Evolutionary conservation across 2,113 vertebrate species (phyloP).

Genomic region (Marmota monax): DNA sequence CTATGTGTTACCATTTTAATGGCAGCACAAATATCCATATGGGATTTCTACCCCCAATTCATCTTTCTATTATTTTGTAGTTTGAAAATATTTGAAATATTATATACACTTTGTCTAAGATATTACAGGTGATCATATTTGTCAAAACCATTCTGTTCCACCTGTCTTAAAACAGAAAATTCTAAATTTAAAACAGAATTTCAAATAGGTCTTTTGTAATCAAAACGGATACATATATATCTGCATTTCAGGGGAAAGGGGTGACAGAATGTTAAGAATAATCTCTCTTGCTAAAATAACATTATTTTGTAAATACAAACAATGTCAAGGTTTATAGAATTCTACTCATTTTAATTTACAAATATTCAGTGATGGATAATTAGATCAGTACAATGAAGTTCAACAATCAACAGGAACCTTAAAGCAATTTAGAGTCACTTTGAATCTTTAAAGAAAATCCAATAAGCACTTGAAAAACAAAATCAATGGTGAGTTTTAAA

Average conservation of each 20-base stretch:
- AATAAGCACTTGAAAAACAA: conserved; percentile 74
- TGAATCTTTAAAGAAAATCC: conserved; percentile 79
- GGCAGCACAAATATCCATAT: background rate
- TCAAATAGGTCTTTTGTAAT: background rate
- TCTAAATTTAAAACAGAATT: background rate
- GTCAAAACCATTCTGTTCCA: background rate
- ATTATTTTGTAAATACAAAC: background rate
- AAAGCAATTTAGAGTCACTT: conserved; percentile 76
- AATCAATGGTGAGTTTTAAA: conserved; percentile 80
- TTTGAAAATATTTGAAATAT: conserved; percentile 5
- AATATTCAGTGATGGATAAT: conserved; percentile 59
- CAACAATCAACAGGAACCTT: conserved; percentile 66
- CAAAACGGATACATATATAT: background rate
- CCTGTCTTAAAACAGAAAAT: background rate
- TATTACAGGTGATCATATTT: background rate
- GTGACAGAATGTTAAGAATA: background rate
- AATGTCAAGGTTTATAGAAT: background rate
- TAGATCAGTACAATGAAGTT: conserved; percentile 69
- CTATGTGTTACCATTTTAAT: background rate
- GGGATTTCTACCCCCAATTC: background rate
- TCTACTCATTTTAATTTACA: background rate
- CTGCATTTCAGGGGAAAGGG: background rate
- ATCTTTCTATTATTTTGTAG: background rate
- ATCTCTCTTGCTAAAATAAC: background rate
- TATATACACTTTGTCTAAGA: background rate